These are phyloP conservation scores for Pipra filicauda DNA, from an alignment of 2,113 vertebrate genomes.

Conservation along the genomic window DNA sequence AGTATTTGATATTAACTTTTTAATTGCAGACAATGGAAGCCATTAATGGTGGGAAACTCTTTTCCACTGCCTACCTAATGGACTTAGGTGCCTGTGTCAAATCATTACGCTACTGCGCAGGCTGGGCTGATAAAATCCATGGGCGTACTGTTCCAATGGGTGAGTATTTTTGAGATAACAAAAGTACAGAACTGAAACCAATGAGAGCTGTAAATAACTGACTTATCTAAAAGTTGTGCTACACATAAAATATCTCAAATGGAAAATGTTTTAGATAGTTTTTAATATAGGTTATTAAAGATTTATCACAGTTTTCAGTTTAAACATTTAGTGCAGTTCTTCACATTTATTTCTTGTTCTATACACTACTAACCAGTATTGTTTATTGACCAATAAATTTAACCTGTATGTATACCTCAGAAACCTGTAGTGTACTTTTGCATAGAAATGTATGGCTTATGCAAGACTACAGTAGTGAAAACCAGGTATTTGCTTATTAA, in stretches of 20 bases:
- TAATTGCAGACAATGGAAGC: slow-evolving; percentile 81
- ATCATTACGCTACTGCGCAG: slow-evolving; percentile 83
- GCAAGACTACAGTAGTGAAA: not conserved
- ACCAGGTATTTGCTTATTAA: not conserved
- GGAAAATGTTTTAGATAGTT: not conserved
- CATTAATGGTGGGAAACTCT: slow-evolving; percentile 85
- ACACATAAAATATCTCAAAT: not conserved
- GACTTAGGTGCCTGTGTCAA: slow-evolving; percentile 83
- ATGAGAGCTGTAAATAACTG: not conserved
- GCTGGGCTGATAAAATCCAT: slow-evolving; percentile 90
- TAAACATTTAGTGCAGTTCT: not conserved
- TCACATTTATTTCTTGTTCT: not conserved
- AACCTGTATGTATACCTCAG: not conserved
- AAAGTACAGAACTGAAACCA: not conserved
- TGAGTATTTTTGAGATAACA: slow-evolving; percentile 52
- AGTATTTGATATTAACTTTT: not conserved
- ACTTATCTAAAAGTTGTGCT: not conserved
- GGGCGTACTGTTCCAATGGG: slow-evolving; percentile 85
- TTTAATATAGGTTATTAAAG: not conserved
- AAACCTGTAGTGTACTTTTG: not conserved
- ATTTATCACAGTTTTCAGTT: not conserved
- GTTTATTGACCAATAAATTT: not conserved
- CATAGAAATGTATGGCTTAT: not conserved
- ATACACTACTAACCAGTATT: not conserved
- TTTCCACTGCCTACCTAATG: slow-evolving; percentile 77